phyloP scores from a whole-genome alignment of 2,797 vertebrate species.

The Acropternis orthonyx region DNA sequence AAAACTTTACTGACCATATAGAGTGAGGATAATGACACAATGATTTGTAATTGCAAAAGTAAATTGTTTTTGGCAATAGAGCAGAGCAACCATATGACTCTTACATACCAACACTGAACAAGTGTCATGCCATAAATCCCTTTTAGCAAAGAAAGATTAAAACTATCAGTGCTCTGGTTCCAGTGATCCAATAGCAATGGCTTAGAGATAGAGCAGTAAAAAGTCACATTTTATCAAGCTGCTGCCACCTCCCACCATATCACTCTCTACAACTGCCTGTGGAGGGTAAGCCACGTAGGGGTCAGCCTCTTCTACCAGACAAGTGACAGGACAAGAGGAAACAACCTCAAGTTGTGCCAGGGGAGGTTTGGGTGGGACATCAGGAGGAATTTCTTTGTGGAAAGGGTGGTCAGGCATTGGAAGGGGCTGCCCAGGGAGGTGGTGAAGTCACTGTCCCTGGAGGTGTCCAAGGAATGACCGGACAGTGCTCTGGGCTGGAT shows the following conservation, averaged over 20 bases:
- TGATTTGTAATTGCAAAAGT: not conserved
- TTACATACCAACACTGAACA: fast-evolving
- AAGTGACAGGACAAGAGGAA: not conserved
- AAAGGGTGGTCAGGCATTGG: not conserved
- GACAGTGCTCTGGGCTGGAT: not conserved
- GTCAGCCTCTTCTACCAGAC: not conserved
- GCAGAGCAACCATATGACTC: not conserved
- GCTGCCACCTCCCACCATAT: not conserved
- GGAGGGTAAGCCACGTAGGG: not conserved
- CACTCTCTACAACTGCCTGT: not conserved
- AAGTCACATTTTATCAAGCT: conserved; percentile 13
- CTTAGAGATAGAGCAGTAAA: not conserved
- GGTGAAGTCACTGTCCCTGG: not conserved
- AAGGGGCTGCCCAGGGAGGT: not conserved
- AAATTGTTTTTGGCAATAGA: not conserved
- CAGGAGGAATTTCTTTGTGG: not conserved
- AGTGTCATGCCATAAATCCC: not conserved
- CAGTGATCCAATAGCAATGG: not conserved
- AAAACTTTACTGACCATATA: not conserved
- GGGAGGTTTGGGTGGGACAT: not conserved
- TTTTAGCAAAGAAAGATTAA: not conserved
- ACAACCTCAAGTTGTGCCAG: not conserved
- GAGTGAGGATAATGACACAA: not conserved
- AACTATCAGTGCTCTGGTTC: not conserved
- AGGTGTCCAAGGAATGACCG: not conserved